Base-by-base conservation (phyloP, 2,888 invertebrate genomes). In the Rhodophaea formosa region DNA sequence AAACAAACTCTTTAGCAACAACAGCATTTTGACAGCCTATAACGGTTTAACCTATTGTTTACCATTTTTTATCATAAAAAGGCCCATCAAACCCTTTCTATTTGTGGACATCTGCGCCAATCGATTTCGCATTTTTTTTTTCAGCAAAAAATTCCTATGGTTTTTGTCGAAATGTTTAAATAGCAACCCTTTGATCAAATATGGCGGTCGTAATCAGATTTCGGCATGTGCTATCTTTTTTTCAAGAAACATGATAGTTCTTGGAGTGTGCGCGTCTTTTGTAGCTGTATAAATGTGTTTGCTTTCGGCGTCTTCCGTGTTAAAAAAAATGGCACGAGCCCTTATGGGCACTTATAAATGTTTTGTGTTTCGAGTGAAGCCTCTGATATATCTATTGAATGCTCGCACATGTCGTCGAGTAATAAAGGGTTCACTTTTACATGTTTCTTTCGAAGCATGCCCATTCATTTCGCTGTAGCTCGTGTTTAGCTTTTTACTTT, bases 51-150 rank as follows among this genome's bases (percentile, higher is more conserved):
- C 32, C 45, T 39, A 47, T 56, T 56, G 56, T 56, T 56, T 56
- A 56, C 29, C 67, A 77, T 82, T 88, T 87, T 86, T 86, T 82
- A 74, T 66, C 63, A 67, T 32, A 52, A 71, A 72, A 75, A 75
- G 82, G 67, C 71, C 72, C 72, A 86, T 86, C 83, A 86, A 89
- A 90, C 88, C 89, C 87, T 87, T 88, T 89, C 83, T 86, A 84
- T 84, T 81, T 82, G 81, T 77, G 82, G 88, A 86, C 91, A 91
- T 90, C 91, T 91, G 91, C 88, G 86, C 83, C 88, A 89, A 88
- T 88, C 86, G 83, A 87, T 88, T 89, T 88, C 80, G 85, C 87
- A 84, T 88, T 90, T 88, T 88, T 88, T 56, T 86, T 72, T 60
- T 84, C 72, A 80, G 88, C 88, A 88, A 87, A 88, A 86, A 76